Conservation (phyloP, 2,113 vertebrate species). For the Turnix velox region DNA sequence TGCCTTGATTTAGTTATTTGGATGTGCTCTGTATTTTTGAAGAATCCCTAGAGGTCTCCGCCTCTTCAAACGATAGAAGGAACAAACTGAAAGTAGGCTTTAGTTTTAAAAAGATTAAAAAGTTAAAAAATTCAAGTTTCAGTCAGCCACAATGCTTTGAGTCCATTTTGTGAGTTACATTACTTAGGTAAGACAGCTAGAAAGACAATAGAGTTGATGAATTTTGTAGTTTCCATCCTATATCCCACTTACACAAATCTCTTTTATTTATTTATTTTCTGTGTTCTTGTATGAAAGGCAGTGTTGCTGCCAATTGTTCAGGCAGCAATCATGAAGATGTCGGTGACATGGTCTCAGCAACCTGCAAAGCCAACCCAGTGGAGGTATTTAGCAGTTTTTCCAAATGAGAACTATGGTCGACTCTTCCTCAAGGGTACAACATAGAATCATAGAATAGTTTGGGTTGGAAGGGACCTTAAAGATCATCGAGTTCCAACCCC, state of each 20-base stretch:
- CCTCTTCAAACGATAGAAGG: background rate
- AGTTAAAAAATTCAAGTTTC: background rate
- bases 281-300: background rate
- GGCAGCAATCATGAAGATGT: background rate
- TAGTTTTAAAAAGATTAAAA: background rate
- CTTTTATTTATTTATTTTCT: background rate
- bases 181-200: background rate
- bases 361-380: background rate
- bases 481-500: too few relatives aligned
- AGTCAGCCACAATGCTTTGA: background rate
- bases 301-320: background rate
- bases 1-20: background rate
- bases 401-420: background rate
- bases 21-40: background rate
- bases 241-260: background rate
- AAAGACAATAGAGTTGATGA: background rate
- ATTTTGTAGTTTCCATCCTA: background rate
- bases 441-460: too few relatives aligned
- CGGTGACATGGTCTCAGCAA: background rate
- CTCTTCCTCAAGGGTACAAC: background rate
- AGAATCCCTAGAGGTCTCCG: background rate
- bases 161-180: background rate
- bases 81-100: background rate
- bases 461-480: too few relatives aligned
- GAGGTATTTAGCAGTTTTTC: background rate